Evolutionary conservation across 2,888 invertebrate species (phyloP).

Genomic region (Volucella zonaria): DNA sequence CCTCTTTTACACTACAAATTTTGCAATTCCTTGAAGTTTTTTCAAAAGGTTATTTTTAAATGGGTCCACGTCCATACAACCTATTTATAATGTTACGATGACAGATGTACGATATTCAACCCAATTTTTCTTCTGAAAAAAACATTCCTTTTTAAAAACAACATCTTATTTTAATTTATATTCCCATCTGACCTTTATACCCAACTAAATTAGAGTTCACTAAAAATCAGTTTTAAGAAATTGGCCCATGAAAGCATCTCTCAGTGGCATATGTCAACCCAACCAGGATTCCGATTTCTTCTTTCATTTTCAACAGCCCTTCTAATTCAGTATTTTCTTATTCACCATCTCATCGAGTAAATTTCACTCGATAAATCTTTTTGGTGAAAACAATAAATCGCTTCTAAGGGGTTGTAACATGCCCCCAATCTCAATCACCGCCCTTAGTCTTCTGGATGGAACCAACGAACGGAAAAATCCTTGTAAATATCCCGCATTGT

Average conservation of each 20-base stretch:
- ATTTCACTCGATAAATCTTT: constrained; percentile 73
- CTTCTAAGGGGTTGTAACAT: constrained; percentile 66
- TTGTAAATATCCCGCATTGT: constrained; percentile 73
- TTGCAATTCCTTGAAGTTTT: too few species aligned
- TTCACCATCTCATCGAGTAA: constrained; percentile 69
- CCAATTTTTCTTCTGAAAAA: too few species aligned
- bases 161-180: constrained; percentile 20
- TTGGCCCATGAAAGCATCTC: background rate
- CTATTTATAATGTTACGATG: too few species aligned
- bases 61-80: too few species aligned
- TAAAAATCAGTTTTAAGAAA: background rate
- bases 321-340: constrained; percentile 30
- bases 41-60: too few species aligned
- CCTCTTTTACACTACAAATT: too few species aligned
- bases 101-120: too few species aligned
- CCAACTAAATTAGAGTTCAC: constrained; percentile 24
- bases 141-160: background rate
- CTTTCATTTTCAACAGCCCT: constrained; percentile 15
- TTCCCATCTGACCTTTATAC: background rate
- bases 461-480: constrained; percentile 61
- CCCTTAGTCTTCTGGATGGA: constrained; percentile 25
- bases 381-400: constrained; percentile 73
- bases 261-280: constrained; percentile 61
- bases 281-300: constrained; percentile 36
- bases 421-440: constrained; percentile 37